Evolutionary conservation across 2,113 vertebrate genomes (phyloP).

Genomic region (Erythrocebus patas): DNA sequence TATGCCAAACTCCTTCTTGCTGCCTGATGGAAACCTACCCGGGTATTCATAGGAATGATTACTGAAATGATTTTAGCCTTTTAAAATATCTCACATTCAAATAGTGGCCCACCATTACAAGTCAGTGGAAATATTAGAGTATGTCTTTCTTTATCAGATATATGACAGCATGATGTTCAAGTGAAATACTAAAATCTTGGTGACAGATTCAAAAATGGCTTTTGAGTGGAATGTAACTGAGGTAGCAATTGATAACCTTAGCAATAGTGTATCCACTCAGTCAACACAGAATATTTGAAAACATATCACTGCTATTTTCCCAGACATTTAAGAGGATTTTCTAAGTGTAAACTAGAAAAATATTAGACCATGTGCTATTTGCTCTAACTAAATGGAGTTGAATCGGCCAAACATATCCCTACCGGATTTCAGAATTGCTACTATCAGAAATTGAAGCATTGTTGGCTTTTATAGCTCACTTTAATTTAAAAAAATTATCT

Average conservation of each 20-base stretch:
- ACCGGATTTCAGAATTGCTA: neutral
- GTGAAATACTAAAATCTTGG: neutral
- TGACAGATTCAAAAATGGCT: neutral
- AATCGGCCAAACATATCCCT: constrained; percentile 35
- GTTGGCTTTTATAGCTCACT: constrained; percentile 32
- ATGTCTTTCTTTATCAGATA: neutral
- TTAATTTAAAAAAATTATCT: constrained; percentile 17
- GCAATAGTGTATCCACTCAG: constrained; percentile 20
- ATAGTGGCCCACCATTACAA: neutral
- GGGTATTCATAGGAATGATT: neutral
- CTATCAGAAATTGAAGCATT: neutral
- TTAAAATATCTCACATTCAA: neutral
- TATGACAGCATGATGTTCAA: neutral
- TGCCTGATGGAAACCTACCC: neutral
- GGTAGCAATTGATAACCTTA: constrained; percentile 26
- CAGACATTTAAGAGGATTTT: constrained; percentile 68
- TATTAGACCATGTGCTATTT: constrained; percentile 61
- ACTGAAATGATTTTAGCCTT: neutral
- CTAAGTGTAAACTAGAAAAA: constrained; percentile 39
- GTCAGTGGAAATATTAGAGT: neutral
- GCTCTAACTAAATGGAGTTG: neutral
- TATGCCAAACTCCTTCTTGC: neutral
- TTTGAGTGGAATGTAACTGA: constrained; percentile 6
- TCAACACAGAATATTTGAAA: constrained; percentile 62
- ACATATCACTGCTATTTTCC: constrained; percentile 61